Evolutionary conservation across 2,113 vertebrate species (phyloP), one percentile per base, ranked within the genome.

Genomic region (Rhodinocichla rosea): DNA sequence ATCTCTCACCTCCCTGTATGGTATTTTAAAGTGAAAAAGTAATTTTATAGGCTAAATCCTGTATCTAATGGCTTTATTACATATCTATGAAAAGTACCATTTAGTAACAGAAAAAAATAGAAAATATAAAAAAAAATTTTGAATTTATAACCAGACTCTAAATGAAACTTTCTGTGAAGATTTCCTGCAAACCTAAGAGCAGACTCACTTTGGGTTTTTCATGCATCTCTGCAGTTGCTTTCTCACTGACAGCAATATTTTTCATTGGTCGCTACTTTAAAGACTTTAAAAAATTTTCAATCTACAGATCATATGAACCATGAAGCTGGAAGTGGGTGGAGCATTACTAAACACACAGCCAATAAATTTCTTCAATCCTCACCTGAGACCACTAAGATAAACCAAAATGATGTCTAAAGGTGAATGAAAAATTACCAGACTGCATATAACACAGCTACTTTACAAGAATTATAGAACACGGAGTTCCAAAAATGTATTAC

Each of bases 1-100:
- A 21, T 18, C 28, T 37, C 12, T 40, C 28, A 35, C 9, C 57
- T 12, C 10, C 3, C 19, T 50, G 6, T 35, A 44, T 0, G 0
- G 3, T 30, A 65, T 27, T 83, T 52, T 65, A 50, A 83, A 39
- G 24, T n/a, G 7, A 63, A 70, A 13, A 71, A 49, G 9, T 0
- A 1, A n/a, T 59, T 67, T 80, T 33, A 9, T 8, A 57, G 11
- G 21, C 7, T 62, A 69, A 76, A 40, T 60, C 7, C 11, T 40
- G 7, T 53, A 21, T 68, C 22, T 52, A 16, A 24, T 22, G 4
- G 0, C 2, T 67, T 68, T 39, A 16, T 39, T 49, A 10, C 18
- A 70, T 4, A 10, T 16, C 8, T 13, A 11, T 33, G 6, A 50
- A 83, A 49, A 79, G 4, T n/a, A 57, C 3, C 2, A 49, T 32